Evolutionary conservation across 2,888 invertebrate genomes (phyloP).

Genomic region (Drosophila parthenogenetica): DNA sequence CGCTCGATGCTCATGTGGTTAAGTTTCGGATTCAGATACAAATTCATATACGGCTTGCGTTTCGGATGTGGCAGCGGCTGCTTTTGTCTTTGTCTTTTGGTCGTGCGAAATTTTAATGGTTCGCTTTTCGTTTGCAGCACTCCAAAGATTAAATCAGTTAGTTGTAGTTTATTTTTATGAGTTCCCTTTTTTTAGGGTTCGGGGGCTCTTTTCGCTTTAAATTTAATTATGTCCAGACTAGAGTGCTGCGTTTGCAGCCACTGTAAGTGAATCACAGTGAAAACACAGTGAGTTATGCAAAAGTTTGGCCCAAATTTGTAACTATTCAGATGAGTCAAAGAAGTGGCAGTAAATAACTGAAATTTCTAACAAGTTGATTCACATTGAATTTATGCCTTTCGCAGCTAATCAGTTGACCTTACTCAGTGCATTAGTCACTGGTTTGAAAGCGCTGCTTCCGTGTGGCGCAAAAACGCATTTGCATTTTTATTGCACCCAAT

Average conservation of each 20-base stretch:
- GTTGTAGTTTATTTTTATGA: conserved; percentile 61
- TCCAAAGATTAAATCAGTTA: conserved; percentile 61
- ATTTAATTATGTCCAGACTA: conserved; percentile 58
- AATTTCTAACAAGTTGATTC: conserved; percentile 33
- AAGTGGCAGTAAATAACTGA: not conserved
- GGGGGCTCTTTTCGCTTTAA: conserved; percentile 55
- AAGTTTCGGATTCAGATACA: conserved; percentile 3
- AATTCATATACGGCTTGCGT: not conserved
- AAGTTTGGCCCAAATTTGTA: conserved; percentile 42
- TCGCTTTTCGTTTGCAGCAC: conserved; percentile 59
- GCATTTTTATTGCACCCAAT: conserved; percentile 67
- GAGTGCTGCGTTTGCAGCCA: conserved; percentile 15
- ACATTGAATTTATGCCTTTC: conserved; percentile 9
- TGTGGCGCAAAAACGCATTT: conserved; percentile 19
- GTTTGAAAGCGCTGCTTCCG: conserved; percentile 3
- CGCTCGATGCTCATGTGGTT: conserved; percentile 26
- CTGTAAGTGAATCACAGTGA: conserved; percentile 38
- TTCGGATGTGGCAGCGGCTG: conserved; percentile 42
- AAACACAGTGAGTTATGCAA: conserved; percentile 42
- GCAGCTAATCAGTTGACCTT: not conserved
- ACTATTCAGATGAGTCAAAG: conserved; percentile 41
- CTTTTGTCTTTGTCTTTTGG: conserved; percentile 60
- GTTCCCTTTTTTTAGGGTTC: conserved; percentile 56
- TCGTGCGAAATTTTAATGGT: conserved; percentile 80
- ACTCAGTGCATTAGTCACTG: conserved; percentile 12